Base-by-base conservation (phyloP, 1,140 invertebrate genomes). In the Microplitis mediator region DNA sequence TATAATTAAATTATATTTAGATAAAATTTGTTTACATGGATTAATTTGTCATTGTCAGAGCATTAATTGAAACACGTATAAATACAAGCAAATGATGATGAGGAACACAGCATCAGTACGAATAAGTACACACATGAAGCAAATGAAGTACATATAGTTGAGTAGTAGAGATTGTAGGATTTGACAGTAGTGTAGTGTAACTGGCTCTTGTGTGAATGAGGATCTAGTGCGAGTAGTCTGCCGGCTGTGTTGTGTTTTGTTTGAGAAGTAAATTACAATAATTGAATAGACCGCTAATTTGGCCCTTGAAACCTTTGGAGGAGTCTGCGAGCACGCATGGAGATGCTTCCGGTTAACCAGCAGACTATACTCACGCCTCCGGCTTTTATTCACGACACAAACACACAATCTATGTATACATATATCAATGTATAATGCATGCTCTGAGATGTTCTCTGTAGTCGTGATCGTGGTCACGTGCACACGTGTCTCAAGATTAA, bases 241-340 rank as follows among this genome's bases (percentile, higher is more conserved):
- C 74, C 72, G 52, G 58, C 62, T 50, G 69, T 39, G 23, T 69
- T 56, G 34, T 85, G 80, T 86, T 86, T 86, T 81, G 79, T 86
- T 87, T 80, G 80, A 77, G 79, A 86, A 86, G 83, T 83, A 85
- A 86, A 86, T 86, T 85, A 86, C 81, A 85, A 86, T 87, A 86
- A 87, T 86, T 83, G 84, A 87, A 87, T 86, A 85, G 81, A 83
- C 84, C 81, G 73, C 78, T 86, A 85, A 86, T 84, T 86, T 77
- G 34, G 77, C 79, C 75, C 56, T 73, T 75, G 56, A 65, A 69
- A 45, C 56, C 36, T 32, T 58, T 13, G 32, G 54, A 34, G 36
- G 54, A 68, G 34, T 63, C 36, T 54, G 32, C 50, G 61, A 23
- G 32, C n/a, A 51, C 23, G 52, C 36, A 66, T 63, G 51, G 45